These are phyloP conservation scores for Epiperipatus broadwayi DNA, from an alignment of 2,888 invertebrate genomes.

Conservation along the genomic window DNA sequence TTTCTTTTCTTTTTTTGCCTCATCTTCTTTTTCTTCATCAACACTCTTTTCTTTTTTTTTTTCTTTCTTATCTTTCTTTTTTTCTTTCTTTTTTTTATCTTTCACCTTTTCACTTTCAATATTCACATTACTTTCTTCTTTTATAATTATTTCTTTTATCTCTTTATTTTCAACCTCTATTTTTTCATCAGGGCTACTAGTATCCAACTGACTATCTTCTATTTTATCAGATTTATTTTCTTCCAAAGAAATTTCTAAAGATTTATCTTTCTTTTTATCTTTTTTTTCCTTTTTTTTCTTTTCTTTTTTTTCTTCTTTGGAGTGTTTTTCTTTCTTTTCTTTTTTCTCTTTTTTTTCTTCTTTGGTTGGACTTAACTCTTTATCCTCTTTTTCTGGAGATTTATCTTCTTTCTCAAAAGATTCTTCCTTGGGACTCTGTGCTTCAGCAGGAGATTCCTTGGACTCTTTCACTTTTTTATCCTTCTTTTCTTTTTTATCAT, in stretches of 20 bases:
- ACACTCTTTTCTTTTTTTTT: too few relatives aligned
- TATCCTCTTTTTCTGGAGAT: not conserved
- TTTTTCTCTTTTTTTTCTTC: constrained; percentile 14
- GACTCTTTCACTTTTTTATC: constrained; percentile 12
- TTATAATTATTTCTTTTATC: too few relatives aligned
- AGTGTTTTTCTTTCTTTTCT: constrained; percentile 21
- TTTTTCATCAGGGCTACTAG: constrained; percentile 20
- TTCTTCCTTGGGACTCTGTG: not conserved
- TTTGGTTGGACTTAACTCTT: not conserved
- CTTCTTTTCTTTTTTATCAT: not conserved
- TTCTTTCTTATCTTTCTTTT: too few relatives aligned
- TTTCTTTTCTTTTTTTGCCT: too few relatives aligned
- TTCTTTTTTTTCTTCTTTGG: constrained; percentile 27
- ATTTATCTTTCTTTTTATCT: constrained; percentile 37
- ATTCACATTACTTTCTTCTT: too few relatives aligned
- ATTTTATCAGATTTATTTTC: too few relatives aligned
- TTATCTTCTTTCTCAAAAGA: not conserved
- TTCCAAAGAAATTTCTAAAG: not conserved
- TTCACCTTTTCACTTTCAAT: too few relatives aligned
- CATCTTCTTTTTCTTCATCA: too few relatives aligned
- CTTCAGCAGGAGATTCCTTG: too few relatives aligned
- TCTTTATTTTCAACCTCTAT: constrained; percentile 8
- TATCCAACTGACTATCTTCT: not conserved
- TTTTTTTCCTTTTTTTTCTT: not conserved
- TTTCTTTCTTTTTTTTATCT: too few relatives aligned